Evolutionary conservation across 2,113 vertebrate species (phyloP), one percentile per base, ranked within the genome.

Genomic region (Micromys minutus): DNA sequence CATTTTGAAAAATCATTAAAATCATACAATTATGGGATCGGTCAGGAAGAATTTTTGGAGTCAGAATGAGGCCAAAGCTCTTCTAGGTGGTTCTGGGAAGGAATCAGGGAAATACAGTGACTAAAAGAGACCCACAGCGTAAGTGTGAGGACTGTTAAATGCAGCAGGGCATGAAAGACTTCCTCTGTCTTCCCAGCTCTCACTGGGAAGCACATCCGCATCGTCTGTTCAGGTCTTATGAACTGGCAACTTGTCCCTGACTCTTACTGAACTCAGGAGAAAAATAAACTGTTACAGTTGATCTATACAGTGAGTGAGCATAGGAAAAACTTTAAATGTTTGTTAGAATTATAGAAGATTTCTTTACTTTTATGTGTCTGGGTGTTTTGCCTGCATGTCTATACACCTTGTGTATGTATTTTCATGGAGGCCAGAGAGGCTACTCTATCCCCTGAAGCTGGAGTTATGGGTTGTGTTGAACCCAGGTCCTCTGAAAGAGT

Each of bases 1-100:
- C 21, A 63, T 91, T 93, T 90, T 71, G 24, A 94, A 65, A n/a
- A 93, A 50, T 72, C 57, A 45, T 36, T 34, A n/a, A 95, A 93
- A 67, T 7, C 16, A 21, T 74, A n/a, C n/a, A 90, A 74, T 92
- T 85, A 36, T 67, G 26, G 59, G n/a, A 72, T 83, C 94, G n/a
- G 7, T 10, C 17, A 26, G 47, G 90, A 67, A 67, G 63, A 45
- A 42, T 47, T 26, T 47, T 47, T 76, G 19, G 74, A 47, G 74
- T 76, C 10, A 76, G 42, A 75, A 76, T 76, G 74, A 47, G 26
- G 42, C 24, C 42, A 15, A 75, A 42, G 22, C 72, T 75, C 22
- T 75, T 75, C 39, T 76, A 12, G 24, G 74, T 47, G 10, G 39
- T 45, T 42, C 24, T 39, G 39, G 21, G 21, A 24, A 74, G 22